Evolutionary conservation across 2,888 invertebrate species (phyloP), one percentile per base, ranked within the genome.

Genomic region (Tillus elongatus): DNA sequence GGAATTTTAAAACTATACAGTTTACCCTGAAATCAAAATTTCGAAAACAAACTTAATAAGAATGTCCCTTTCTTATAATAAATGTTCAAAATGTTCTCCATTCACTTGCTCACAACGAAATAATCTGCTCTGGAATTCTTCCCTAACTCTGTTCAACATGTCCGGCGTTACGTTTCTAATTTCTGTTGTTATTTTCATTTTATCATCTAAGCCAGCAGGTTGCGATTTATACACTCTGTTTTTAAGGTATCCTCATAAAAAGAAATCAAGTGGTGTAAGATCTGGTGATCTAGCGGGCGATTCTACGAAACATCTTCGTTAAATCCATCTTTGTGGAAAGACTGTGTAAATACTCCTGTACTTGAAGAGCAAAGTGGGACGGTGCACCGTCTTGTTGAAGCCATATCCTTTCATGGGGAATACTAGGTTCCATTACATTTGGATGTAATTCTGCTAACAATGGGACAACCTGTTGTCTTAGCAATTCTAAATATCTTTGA

Each of bases 321-420:
- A 6, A 19, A 19, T 19, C 24, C 24, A 19, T 19, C 24, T 19
- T 19, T 19, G 24, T n/a, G 24, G 24, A 19, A 19, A 19, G 24
- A 19, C 24, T 19, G 24, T 19, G 24, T 19, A 19, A 19, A 19
- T 19, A 19, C n/a, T 19, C 24, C 24, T n/a, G 24, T 19, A 19
- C 24, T 6, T 19, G 24, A 19, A 19, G 6, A 19, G 24, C 24
- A 19, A 19, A 19, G 24, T 19, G 24, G 24, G 24, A n/a, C n/a
- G 24, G 24, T 19, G 24, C 24, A 19, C 24, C 24, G 24, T 19
- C 24, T 6, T 19, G 24, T 19, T 19, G 24, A 19, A 19, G n/a
- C 24, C 24, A 19, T 19, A 19, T 19, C 24, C 24, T 19, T 19
- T n/a, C 24, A 19, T 19, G 6, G 24, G 24, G 24, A 19, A 19